Evolutionary conservation across 2,113 vertebrate species (phyloP).

Genomic region (Motacilla alba): DNA sequence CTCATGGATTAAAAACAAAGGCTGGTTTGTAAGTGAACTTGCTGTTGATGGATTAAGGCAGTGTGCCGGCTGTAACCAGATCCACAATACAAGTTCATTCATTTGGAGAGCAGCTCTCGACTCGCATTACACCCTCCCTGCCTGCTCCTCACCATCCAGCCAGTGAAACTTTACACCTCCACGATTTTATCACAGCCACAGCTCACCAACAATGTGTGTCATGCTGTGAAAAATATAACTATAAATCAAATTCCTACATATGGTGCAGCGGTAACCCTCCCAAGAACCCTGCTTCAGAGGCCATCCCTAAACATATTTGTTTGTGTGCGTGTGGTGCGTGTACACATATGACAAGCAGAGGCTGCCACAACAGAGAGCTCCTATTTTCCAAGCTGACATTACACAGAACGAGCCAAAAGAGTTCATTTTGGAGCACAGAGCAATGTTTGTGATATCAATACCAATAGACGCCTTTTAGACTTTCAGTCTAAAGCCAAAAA

Average conservation of each 20-base stretch:
- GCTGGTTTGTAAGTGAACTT: conserved; percentile 80
- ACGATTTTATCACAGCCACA: conserved; percentile 62
- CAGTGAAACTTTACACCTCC: conserved; percentile 70
- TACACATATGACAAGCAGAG: not conserved
- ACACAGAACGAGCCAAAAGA: not conserved
- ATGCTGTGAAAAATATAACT: conserved; percentile 61
- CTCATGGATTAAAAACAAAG: conserved; percentile 83
- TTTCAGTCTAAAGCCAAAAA: not conserved
- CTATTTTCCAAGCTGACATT: not conserved
- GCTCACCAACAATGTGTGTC: conserved; percentile 61
- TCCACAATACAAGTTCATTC: conserved; percentile 70
- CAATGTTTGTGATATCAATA: not conserved
- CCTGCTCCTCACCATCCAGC: conserved; percentile 56
- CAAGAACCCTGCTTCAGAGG: not conserved
- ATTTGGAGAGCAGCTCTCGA: conserved; percentile 58
- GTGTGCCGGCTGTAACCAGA: conserved; percentile 71
- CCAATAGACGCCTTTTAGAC: not conserved
- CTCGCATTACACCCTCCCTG: conserved; percentile 56
- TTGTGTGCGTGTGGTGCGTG: not conserved
- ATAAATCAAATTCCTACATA: conserved; percentile 58
- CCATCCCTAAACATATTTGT: not conserved
- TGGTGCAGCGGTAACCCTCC: not conserved
- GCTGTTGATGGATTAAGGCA: conserved; percentile 79
- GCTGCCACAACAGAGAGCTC: not conserved
- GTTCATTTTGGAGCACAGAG: not conserved